These are phyloP conservation scores for Syngnathus floridae DNA, from an alignment of 2,113 vertebrate species.

Conservation along the genomic window DNA sequence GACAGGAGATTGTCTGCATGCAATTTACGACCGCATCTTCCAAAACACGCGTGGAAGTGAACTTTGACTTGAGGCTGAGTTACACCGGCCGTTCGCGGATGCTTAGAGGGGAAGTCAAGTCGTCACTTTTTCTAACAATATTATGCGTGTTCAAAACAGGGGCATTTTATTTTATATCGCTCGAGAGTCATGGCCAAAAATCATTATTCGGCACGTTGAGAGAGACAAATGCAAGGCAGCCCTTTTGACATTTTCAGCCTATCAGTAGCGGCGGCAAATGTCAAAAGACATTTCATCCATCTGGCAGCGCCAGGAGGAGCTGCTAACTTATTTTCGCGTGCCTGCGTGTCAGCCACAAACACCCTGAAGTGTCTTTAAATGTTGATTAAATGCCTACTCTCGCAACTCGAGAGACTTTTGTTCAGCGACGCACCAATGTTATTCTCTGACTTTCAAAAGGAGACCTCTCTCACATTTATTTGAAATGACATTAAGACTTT, in stretches of 20 bases:
- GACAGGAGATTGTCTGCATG: neutral
- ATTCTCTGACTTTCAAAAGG: neutral
- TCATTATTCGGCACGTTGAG: neutral
- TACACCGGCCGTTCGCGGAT: neutral
- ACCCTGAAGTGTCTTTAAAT: neutral
- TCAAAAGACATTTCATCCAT: conserved; percentile 45
- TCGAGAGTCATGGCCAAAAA: neutral
- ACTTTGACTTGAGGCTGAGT: conserved; percentile 2
- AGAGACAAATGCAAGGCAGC: conserved; percentile 38
- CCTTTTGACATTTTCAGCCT: conserved; percentile 52
- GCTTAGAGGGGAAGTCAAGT: neutral
- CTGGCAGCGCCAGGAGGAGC: conserved; percentile 33
- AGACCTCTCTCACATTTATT: neutral
- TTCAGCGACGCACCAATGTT: neutral
- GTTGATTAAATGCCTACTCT: neutral
- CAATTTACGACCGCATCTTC: conserved; percentile 1
- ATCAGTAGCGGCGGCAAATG: conserved; percentile 38
- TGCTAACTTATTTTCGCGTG: conserved; percentile 32
- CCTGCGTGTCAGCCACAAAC: neutral
- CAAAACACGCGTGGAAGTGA: neutral
- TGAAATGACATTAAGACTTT: neutral
- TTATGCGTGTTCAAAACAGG: too few relatives aligned
- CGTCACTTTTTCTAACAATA: too few relatives aligned
- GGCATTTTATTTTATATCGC: too few relatives aligned
- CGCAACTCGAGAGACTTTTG: neutral